phyloP scores from a whole-genome alignment of 2,113 vertebrate species.

The Brachypteracias leptosomus region DNA sequence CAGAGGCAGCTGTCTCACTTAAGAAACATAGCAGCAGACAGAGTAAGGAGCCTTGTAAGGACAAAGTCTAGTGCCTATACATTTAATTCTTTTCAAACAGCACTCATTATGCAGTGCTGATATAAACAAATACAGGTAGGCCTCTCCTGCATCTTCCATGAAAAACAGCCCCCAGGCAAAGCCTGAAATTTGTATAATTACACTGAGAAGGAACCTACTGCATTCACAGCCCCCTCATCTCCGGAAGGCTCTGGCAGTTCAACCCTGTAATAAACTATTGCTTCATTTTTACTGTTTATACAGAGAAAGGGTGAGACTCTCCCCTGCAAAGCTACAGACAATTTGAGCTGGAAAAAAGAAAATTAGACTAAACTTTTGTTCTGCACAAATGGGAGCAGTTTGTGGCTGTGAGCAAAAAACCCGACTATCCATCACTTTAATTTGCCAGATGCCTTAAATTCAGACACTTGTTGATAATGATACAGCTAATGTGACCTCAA shows the following conservation, averaged over 20 bases:
- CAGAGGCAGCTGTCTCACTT: neutral
- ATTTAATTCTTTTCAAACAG: neutral
- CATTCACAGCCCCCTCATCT: neutral
- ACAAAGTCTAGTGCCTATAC: neutral
- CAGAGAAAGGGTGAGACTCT: neutral
- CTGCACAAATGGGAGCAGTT: neutral
- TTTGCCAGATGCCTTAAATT: neutral
- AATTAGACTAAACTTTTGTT: neutral
- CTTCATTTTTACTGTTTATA: neutral
- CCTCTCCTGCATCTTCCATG: neutral
- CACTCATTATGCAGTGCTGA: neutral
- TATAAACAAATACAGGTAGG: neutral
- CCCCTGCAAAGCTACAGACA: neutral
- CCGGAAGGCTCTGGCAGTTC: neutral
- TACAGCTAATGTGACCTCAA: neutral
- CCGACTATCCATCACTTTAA: neutral
- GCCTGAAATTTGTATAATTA: slow-evolving; percentile 32
- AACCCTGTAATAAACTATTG: slow-evolving; percentile 17
- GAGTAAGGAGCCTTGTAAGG: neutral
- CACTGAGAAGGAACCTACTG: neutral
- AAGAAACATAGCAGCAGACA: neutral
- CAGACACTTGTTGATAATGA: neutral
- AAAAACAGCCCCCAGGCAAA: slow-evolving; percentile 10
- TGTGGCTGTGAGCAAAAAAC: neutral
- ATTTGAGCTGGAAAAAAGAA: neutral